Percentiles rank a stretch among this genome's conserved stretches.
phyloP scores from a whole-genome alignment of 2,888 invertebrate genomes.

The Tortricodes alternella region DNA sequence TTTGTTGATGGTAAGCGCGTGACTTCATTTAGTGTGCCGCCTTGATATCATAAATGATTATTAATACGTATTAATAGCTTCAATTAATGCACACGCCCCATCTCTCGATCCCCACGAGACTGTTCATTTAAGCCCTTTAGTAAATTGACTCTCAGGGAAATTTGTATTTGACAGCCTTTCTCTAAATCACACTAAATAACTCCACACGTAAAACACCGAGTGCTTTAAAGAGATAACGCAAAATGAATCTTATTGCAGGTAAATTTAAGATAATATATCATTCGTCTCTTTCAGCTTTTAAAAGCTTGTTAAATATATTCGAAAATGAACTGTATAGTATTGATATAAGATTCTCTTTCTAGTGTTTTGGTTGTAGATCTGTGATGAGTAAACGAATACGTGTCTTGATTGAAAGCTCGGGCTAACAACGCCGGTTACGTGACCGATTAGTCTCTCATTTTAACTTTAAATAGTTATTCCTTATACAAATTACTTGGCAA shows the following conservation, averaged over 20 bases:
- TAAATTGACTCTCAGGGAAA: constrained; percentile 5
- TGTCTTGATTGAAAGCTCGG: constrained; percentile 64
- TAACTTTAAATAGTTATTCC: constrained; percentile 61
- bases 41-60: constrained; percentile 20
- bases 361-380: constrained; percentile 32
- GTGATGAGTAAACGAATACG: constrained; percentile 40
- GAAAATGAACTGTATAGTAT: constrained; percentile 5
- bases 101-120: too few species aligned
- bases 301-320: not conserved
- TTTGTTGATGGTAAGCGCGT: constrained; percentile 2
- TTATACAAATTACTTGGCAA: constrained; percentile 52
- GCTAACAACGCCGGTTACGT: constrained; percentile 58
- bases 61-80: constrained; percentile 12
- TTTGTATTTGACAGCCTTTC: constrained; percentile 22
- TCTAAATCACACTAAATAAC: constrained; percentile 22
- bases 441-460: constrained; percentile 64
- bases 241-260: constrained; percentile 13
- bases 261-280: constrained; percentile 7
- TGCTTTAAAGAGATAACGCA: not conserved
- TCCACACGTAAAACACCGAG: constrained; percentile 15
- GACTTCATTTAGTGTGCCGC: constrained; percentile 15
- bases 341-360: constrained; percentile 33
- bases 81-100: constrained; percentile 9
- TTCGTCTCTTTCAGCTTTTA: not conserved
- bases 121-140: not conserved